Evolutionary conservation across 2,888 invertebrate species (phyloP).

Genomic region (Hydrotaea diabolus): DNA sequence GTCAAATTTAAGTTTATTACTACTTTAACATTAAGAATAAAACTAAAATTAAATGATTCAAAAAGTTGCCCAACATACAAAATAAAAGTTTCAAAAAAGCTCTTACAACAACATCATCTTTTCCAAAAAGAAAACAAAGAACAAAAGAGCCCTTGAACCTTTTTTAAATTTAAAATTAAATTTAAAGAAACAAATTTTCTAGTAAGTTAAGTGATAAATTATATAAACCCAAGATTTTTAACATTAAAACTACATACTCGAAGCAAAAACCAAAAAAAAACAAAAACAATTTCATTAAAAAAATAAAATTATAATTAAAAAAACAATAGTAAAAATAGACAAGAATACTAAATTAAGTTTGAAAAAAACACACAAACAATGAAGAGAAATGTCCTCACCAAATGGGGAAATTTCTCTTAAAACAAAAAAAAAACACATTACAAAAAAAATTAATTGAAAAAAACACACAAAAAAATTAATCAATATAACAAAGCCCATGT

Average conservation of each 20-base stretch:
- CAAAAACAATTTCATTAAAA: slow-evolving; percentile 49
- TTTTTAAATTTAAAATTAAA: slow-evolving; percentile 30
- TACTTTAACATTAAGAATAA: slow-evolving; percentile 34
- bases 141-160: slow-evolving; percentile 39
- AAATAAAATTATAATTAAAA: slow-evolving; percentile 36
- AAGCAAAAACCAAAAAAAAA: background rate
- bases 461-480: slow-evolving; percentile 11
- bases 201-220: slow-evolving; percentile 52
- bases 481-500: slow-evolving; percentile 17
- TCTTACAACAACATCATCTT: slow-evolving; percentile 13
- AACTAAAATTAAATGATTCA: slow-evolving; percentile 52
- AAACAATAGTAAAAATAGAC: slow-evolving; percentile 26
- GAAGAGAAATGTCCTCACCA: slow-evolving; percentile 23
- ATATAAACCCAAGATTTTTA: slow-evolving; percentile 40
- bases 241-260: slow-evolving; percentile 50
- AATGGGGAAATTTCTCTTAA: slow-evolving; percentile 14
- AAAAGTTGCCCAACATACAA: slow-evolving; percentile 58
- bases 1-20: slow-evolving; percentile 54
- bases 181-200: slow-evolving; percentile 14
- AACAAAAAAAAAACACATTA: too few species aligned
- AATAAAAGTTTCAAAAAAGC: slow-evolving; percentile 40
- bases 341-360: slow-evolving; percentile 36
- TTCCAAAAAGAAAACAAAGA: background rate
- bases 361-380: background rate
- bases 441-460: background rate